Evolutionary conservation across 1,140 invertebrate species (phyloP).

Genomic region (Caenorhabditis inopinata): DNA sequence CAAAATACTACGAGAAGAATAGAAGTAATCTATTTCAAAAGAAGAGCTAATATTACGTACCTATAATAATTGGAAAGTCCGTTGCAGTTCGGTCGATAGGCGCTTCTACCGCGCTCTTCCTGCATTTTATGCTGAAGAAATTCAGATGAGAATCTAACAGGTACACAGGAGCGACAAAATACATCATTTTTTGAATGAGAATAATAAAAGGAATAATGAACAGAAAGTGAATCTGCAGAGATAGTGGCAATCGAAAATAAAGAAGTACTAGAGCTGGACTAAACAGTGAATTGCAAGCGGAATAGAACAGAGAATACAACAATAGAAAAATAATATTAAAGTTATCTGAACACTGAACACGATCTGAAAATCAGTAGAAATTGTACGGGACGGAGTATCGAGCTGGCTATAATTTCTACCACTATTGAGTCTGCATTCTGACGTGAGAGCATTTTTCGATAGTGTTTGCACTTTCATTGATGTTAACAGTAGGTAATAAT

Average conservation of each 20-base stretch:
- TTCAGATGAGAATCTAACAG: not conserved
- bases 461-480: not conserved
- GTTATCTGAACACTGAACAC: not conserved
- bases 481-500: not conserved
- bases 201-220: not conserved
- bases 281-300: slow-evolving; percentile 7
- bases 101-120: not conserved
- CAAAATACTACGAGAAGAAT: too few relatives aligned
- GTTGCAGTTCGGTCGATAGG: not conserved
- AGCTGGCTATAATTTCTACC: too few relatives aligned
- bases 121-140: slow-evolving; percentile 3
- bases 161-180: not conserved
- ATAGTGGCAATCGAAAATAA: not conserved
- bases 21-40: too few relatives aligned
- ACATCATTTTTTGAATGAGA: not conserved
- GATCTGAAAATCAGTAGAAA: too few relatives aligned
- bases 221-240: not conserved
- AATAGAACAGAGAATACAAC: slow-evolving; percentile 14
- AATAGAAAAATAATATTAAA: not conserved
- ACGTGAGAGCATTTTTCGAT: not conserved
- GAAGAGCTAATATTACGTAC: too few relatives aligned
- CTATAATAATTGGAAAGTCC: slow-evolving; percentile 2
- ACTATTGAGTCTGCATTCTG: not conserved
- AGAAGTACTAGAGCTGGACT: slow-evolving; percentile 13
- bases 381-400: too few relatives aligned